Evolutionary conservation across 2,888 invertebrate genomes (phyloP), one percentile per base, ranked within the genome.

Genomic region (Oscheius sp.): DNA sequence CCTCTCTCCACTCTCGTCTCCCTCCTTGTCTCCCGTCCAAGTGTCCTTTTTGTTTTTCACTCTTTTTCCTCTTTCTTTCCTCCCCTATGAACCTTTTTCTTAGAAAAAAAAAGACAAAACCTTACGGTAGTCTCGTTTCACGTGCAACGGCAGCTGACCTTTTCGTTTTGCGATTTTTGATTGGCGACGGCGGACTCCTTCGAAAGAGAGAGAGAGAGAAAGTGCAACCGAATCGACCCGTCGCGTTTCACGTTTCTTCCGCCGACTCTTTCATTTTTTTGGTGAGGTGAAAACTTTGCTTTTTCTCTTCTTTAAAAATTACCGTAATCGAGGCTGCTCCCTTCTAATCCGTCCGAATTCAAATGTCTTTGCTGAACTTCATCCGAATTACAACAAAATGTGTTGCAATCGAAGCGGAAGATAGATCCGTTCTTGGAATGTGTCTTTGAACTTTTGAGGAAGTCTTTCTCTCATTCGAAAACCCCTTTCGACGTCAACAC

Each of bases 81-180:
- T 17, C 20, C 9, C 12, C 4, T 6, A 47, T 32, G 30, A 44
- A 44, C 20, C 24, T 54, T 36, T 28, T 5, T 24, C 47, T n/a
- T 28, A n/a, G n/a, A n/a, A n/a, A 50, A 26, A 50, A 54, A 33
- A 54, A 24, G 47, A 22, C 22, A 12, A 22, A 20, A 5, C 33
- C 54, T 54, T 54, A 33, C 54, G 54, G 33, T 54, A 33, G 54
- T 33, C 33, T 54, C 33, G 33, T 30, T 54, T 54, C 54, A 54
- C 54, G 54, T 54, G 54, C 33, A 20, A 17, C 54, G 54, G 54
- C 54, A 54, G 54, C 54, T 54, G 54, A 54, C 54, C 54, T 54
- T 54, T 54, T 54, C 54, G 32, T 36, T 12, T n/a, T n/a, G 54
- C n/a, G 54, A 54, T 54, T 54, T 54, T 54, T 54, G 54, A 54